These are phyloP conservation scores for Tetragonula clypearis DNA, from an alignment of 1,140 invertebrate species.

Conservation along the genomic window DNA sequence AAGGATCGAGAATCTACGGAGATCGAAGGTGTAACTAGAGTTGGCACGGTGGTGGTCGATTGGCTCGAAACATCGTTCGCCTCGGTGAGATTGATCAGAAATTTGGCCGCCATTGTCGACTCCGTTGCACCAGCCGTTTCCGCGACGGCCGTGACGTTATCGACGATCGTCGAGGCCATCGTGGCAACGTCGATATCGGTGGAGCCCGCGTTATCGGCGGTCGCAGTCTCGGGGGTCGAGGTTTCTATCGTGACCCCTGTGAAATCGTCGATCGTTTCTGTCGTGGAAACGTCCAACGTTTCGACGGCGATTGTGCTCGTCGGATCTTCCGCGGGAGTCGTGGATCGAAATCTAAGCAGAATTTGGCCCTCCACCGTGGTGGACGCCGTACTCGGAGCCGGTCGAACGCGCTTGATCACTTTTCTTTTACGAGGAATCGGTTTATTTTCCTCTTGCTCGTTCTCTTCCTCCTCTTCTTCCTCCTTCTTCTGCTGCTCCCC, in stretches of 20 bases:
- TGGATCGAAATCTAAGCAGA: not conserved
- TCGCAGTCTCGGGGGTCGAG: not conserved
- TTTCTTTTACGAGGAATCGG: constrained; percentile 63
- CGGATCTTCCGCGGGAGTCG: not conserved
- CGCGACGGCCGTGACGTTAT: constrained; percentile 3
- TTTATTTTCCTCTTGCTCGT: constrained; percentile 33
- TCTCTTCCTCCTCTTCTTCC: constrained; percentile 35
- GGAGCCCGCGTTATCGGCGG: not conserved
- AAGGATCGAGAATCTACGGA: not conserved
- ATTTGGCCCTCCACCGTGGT: not conserved
- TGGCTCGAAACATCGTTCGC: not conserved
- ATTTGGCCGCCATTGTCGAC: constrained; percentile 26
- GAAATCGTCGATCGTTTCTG: not conserved
- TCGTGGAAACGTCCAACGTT: not conserved
- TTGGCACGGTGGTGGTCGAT: not conserved
- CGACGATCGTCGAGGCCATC: constrained; percentile 24
- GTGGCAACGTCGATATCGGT: not conserved
- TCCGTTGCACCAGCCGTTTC: not conserved
- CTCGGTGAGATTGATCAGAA: not conserved
- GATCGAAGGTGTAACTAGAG: not conserved
- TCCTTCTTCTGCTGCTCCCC: not conserved
- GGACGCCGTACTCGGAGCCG: constrained; percentile 39
- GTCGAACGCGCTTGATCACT: constrained; percentile 72
- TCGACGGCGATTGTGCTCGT: not conserved
- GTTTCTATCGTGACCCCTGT: constrained; percentile 18